Evolutionary conservation across 2,113 vertebrate species (phyloP).

Genomic region (Phyllopteryx taeniolatus): DNA sequence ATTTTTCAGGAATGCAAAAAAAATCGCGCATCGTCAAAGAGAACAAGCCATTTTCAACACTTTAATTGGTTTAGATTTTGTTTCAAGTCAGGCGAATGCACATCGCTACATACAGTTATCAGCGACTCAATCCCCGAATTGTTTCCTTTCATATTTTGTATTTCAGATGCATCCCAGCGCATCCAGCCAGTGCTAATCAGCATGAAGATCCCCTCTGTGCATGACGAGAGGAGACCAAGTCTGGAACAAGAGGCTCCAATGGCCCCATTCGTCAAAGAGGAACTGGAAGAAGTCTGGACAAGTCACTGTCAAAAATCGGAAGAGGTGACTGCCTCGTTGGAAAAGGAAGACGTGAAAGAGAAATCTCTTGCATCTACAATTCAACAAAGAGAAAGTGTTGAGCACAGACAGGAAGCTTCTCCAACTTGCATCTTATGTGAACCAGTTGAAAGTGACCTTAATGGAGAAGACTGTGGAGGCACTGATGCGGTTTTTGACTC

Average conservation of each 20-base stretch:
- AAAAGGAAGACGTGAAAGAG: not conserved
- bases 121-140: not conserved
- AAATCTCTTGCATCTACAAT: not conserved
- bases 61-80: no score
- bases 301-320: not conserved
- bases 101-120: not conserved
- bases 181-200: not conserved
- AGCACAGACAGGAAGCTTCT: not conserved
- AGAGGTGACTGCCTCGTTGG: not conserved
- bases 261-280: slow-evolving; percentile 5
- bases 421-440: not conserved
- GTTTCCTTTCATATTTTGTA: not conserved
- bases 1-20: no score
- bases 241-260: not conserved
- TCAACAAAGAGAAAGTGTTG: not conserved
- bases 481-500: not conserved
- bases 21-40: no score
- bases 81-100: not conserved
- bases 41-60: no score
- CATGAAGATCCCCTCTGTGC: not conserved
- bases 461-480: not conserved
- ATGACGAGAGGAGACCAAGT: not conserved
- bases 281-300: slow-evolving; percentile 6
- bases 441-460: not conserved
- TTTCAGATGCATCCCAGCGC: not conserved